Percentiles rank a stretch among this genome's conserved stretches.
Conservation (phyloP, 2,888 invertebrate species). For the Oligia fasciuncula region DNA sequence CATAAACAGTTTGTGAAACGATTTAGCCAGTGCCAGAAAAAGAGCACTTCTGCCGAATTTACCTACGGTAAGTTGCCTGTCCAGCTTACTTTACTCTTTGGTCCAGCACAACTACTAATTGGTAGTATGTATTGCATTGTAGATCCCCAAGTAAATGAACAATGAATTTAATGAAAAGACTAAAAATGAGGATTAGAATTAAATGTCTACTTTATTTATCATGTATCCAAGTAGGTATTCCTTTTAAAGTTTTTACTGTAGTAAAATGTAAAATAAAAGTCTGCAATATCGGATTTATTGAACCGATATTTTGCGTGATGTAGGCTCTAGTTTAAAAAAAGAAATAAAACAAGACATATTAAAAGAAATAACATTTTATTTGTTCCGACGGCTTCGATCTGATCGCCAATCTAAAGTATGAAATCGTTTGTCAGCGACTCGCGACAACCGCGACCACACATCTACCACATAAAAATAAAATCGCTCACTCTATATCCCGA, state of each 20-base stretch:
- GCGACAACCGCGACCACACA: conserved; percentile 40
- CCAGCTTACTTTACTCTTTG: too few species aligned
- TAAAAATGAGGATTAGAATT: background rate
- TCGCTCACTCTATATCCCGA: conserved; percentile 69
- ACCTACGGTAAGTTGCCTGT: background rate
- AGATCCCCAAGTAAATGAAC: background rate
- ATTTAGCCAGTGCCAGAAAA: background rate
- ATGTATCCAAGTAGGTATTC: too few species aligned
- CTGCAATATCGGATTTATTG: background rate
- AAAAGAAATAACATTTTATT: conserved; percentile 86
- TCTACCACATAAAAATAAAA: conserved; percentile 68
- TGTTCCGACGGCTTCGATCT: conserved; percentile 78
- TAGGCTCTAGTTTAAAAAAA: background rate
- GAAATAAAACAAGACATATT: conserved; percentile 66
- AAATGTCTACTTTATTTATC: background rate
- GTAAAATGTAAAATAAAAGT: background rate
- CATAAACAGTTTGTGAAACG: background rate
- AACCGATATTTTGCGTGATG: background rate
- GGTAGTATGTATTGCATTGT: background rate
- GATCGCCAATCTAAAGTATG: conserved; percentile 66
- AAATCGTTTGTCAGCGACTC: conserved; percentile 54
- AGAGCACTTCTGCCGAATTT: background rate
- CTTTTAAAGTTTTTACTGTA: background rate
- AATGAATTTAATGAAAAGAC: background rate
- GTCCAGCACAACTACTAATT: background rate